Base-by-base conservation (phyloP, 1,140 invertebrate genomes). In the Samia ricini region DNA sequence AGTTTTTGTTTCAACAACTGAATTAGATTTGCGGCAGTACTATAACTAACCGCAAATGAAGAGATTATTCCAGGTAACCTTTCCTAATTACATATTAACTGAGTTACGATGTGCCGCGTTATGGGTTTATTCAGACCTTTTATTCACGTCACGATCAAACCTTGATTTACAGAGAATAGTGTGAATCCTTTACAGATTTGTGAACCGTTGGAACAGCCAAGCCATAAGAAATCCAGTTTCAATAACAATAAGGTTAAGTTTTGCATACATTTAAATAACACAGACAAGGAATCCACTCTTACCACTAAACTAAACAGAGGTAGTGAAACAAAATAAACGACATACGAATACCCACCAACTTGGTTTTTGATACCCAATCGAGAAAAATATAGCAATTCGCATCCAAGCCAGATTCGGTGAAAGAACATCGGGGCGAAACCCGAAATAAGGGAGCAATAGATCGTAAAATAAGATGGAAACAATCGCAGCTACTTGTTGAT, bases 381-480 rank as follows among this genome's bases (percentile, higher is more conserved):
- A 42, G 33, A 42, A 15, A 42, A 42, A 42, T 42, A 42, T 42
- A 42, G 33, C 12, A 42, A 42, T 42, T 42, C 10, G 33, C 12
- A 42, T 42, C 33, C 33, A 42, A 42, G 12, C 10, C 33, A 42
- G 10, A 42, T 15, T 42, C 33, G 33, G 10, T 42, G 33, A 42
- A 42, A 42, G 10, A 42, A 42, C 33, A 42, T 42, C 10, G 33
- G 15, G 33, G 7, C 33, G 33, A 42, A 42, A 42, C 33, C 33
- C 33, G 15, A 42, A 42, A 42, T 42, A 42, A 15, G 33, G 33
- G n/a, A 42, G 33, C 33, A 42, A 42, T 42, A 42, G 33, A 42
- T 42, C 33, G 33, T 42, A 42, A 42, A 42, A 42, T 42, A 42
- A 42, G 33, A 42, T 42, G 33, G 33, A 42, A 42, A 42, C 33